Conservation (phyloP, 2,113 vertebrate species). For the Pelobates fuscus region DNA sequence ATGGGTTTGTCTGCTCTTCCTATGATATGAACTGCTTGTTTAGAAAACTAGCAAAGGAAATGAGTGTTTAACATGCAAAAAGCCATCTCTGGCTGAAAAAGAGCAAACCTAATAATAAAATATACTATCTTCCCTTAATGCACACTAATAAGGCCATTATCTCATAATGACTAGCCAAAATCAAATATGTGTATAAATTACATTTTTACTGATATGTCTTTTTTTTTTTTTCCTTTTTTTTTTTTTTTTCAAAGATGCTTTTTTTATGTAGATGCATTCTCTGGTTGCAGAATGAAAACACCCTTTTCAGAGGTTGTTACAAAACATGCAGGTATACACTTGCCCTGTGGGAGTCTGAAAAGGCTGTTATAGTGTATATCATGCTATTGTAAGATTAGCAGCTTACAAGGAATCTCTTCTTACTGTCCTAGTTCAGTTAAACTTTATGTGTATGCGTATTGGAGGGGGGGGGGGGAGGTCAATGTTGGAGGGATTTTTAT, state of each 20-base stretch:
- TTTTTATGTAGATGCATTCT: conserved; percentile 48
- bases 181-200: conserved; percentile 65
- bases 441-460: no score
- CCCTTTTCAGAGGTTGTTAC: not conserved
- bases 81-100: conserved; percentile 58
- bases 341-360: not conserved
- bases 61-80: conserved; percentile 74
- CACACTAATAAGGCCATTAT: conserved; percentile 63
- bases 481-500: no score
- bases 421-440: not conserved
- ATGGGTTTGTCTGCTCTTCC: conserved; percentile 50
- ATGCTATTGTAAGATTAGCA: conserved; percentile 42
- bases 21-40: conserved; percentile 64
- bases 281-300: conserved; percentile 47
- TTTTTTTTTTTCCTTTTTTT: conserved; percentile 48
- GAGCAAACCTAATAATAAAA: conserved; percentile 62
- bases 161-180: conserved; percentile 60
- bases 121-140: conserved; percentile 65
- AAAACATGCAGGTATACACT: conserved; percentile 28
- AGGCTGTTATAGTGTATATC: not conserved
- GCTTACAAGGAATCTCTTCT: conserved; percentile 39
- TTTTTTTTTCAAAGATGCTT: not conserved
- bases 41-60: conserved; percentile 58
- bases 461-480: no score
- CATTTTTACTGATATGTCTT: conserved; percentile 54